Evolutionary conservation across 1,140 invertebrate species (phyloP).

Genomic region (Proctacanthus coquilletti): DNA sequence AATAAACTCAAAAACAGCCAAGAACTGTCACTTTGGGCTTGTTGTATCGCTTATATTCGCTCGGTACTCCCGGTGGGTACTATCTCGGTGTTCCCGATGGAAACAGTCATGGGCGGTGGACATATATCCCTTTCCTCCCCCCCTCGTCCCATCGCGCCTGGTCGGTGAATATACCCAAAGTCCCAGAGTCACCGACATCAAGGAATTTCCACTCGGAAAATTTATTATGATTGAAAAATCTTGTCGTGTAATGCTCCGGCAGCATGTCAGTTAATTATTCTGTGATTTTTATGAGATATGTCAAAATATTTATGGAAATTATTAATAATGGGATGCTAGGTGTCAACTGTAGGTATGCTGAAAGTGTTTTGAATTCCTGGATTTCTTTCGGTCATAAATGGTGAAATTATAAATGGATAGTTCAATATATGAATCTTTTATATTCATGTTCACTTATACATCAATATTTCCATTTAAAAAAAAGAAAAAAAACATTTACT

Average conservation of each 20-base stretch:
- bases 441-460: too few species aligned
- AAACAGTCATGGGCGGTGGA: background rate
- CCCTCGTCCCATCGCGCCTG: background rate
- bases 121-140: background rate
- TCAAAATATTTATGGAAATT: conserved; percentile 1
- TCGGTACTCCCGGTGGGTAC: background rate
- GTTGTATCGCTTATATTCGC: too few species aligned
- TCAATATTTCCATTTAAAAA: too few species aligned
- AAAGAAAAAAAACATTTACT: too few species aligned
- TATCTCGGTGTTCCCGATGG: background rate
- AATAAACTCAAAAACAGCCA: background rate
- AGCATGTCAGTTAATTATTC: background rate
- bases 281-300: background rate
- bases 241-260: background rate
- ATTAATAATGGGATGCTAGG: conserved; percentile 1
- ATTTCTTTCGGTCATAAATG: too few species aligned
- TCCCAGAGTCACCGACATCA: background rate
- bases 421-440: too few species aligned
- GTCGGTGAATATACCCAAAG: background rate
- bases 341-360: too few species aligned
- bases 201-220: background rate
- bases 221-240: conserved; percentile 1
- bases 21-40: too few species aligned
- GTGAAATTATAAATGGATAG: too few species aligned
- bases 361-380: too few species aligned